phyloP scores from a whole-genome alignment of 2,113 vertebrate genomes.

The Catharus fuscescens region DNA sequence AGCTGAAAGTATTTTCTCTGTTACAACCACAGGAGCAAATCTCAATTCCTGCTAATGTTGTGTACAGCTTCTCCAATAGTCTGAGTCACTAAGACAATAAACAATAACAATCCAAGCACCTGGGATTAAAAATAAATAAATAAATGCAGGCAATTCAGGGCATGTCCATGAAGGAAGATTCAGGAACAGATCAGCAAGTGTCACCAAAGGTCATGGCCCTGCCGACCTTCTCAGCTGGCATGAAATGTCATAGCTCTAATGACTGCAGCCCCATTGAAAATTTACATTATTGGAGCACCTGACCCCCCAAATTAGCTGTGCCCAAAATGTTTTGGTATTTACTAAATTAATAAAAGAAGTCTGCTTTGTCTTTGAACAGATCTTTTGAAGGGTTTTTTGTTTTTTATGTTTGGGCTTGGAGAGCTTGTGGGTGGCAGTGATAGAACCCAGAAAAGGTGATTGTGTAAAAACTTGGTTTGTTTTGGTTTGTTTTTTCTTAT shows the following conservation, averaged over 20 bases:
- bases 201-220: conserved; percentile 33
- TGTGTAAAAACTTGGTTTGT: neutral
- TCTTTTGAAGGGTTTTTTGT: neutral
- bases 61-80: neutral
- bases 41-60: neutral
- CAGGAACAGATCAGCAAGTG: neutral
- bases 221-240: conserved; percentile 33
- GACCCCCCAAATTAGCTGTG: neutral
- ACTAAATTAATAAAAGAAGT: neutral
- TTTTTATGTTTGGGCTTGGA: neutral
- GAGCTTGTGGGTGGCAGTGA: conserved; percentile 34
- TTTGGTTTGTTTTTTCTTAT: neutral
- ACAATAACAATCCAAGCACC: neutral
- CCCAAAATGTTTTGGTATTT: neutral
- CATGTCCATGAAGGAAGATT: neutral
- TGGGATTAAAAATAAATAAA: neutral
- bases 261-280: neutral
- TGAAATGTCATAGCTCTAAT: conserved; percentile 34
- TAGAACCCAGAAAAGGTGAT: conserved; percentile 12
- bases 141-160: neutral
- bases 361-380: neutral
- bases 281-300: conserved; percentile 19
- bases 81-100: neutral
- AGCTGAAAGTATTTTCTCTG: neutral
- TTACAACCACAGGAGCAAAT: neutral